phyloP scores from a whole-genome alignment of 2,888 invertebrate species.

The Atherix ibis region DNA sequence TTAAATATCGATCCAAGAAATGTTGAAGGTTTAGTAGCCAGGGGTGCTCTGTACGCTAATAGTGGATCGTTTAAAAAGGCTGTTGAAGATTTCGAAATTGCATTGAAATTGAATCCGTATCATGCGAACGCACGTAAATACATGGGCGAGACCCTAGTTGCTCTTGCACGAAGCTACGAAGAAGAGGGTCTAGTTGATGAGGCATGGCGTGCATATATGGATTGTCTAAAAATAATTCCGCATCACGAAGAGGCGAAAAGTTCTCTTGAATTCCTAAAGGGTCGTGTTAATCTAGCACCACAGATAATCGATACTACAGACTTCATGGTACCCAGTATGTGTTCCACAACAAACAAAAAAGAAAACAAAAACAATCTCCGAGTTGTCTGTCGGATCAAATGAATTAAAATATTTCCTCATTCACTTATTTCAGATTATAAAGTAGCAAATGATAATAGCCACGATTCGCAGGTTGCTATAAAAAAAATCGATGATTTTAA shows the following conservation, averaged over 20 bases:
- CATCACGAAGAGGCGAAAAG: conserved; percentile 78
- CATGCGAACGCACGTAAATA: conserved; percentile 91
- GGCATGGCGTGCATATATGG: conserved; percentile 69
- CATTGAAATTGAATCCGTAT: conserved; percentile 70
- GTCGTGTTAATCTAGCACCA: conserved; percentile 41
- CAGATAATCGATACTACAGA: conserved; percentile 49
- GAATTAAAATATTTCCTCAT: too few relatives aligned
- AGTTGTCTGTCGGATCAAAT: too few relatives aligned
- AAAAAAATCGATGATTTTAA: conserved; percentile 30
- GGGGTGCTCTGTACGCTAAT: conserved; percentile 85
- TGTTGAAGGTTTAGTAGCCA: conserved; percentile 81
- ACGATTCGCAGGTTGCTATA: not conserved
- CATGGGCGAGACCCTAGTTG: conserved; percentile 82
- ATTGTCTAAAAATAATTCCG: conserved; percentile 67
- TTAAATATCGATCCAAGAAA: conserved; percentile 81
- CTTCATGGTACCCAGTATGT: conserved; percentile 39
- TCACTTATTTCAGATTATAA: conserved; percentile 6
- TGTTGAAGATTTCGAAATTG: conserved; percentile 86
- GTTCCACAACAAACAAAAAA: too few relatives aligned
- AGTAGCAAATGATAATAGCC: conserved; percentile 3
- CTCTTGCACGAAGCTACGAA: conserved; percentile 74
- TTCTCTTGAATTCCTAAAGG: conserved; percentile 64
- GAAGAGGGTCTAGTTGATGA: conserved; percentile 74
- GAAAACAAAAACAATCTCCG: too few relatives aligned
- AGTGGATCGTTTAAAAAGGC: conserved; percentile 87